Evolutionary conservation across 2,888 invertebrate genomes (phyloP), one percentile per base, ranked within the genome.

Genomic region (Coelinius sp.): DNA sequence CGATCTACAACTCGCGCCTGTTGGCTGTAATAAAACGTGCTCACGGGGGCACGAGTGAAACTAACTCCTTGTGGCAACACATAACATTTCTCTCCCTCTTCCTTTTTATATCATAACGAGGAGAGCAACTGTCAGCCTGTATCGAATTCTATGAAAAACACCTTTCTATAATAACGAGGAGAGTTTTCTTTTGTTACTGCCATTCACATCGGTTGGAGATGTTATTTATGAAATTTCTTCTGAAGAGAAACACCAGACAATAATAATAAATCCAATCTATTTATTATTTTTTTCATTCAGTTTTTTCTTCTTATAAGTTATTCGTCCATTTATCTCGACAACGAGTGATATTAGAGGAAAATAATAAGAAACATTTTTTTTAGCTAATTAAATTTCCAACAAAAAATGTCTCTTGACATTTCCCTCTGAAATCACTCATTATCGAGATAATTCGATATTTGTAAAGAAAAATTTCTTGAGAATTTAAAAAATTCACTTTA

Each of bases 1-100:
- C 73, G 68, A 73, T 74, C 70, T 49, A 65, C 65, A 73, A 69
- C 70, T 71, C 65, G 56, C 56, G 68, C 74, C 71, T 71, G 71
- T 75, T 75, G 53, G 27, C 10, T 25, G 41, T 22, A 70, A 41
- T 52, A 74, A 75, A 67, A 56, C 56, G 56, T 71, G 73, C 70
- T 73, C 64, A 27, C 64, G 67, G 35, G 67, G 73, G 73, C 71
- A 74, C 75, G 72, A 78, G 68, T 68, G 73, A 71, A 62, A 66
- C 64, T 70, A 63, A n/a, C n/a, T 69, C 68, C 35, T 56, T 38
- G 69, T 64, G 24, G 56, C 22, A 38, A 52, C 35, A 64, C 24
- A 63, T 44, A 52, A 20, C 56, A 31, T 52, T 52, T 52, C 38
- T 38, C 64, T 52, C 46, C 49, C 46, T 25, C 44, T 71, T 71